These are phyloP conservation scores for Phasia obesa DNA, from an alignment of 2,888 invertebrate genomes.

Conservation along the genomic window DNA sequence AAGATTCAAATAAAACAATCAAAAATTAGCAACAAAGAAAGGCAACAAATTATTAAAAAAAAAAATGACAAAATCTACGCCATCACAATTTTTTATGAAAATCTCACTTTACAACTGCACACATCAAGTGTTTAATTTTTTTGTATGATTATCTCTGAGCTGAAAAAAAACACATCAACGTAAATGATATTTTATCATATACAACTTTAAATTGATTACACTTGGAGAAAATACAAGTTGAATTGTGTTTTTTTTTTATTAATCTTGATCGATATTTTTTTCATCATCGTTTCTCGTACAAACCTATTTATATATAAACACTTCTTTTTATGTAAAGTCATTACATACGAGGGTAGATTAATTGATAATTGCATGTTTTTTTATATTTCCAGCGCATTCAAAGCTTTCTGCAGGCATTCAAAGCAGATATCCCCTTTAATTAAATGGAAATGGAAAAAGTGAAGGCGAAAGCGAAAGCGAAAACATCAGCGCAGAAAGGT, in stretches of 20 bases:
- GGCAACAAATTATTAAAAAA: constrained; percentile 7
- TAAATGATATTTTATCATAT: constrained; percentile 50
- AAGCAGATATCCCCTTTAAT: no score
- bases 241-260: not conserved
- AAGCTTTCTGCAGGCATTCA: no score
- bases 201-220: constrained; percentile 14
- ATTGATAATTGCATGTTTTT: no score
- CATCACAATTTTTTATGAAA: not conserved
- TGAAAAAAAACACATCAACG: constrained; percentile 23
- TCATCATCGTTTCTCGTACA: no score
- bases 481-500: no score
- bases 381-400: no score
- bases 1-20: not conserved
- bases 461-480: no score
- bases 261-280: no score
- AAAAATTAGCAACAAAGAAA: constrained; percentile 1
- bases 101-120: not conserved
- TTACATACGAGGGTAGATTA: no score
- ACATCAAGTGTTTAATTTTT: constrained; percentile 10
- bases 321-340: no score
- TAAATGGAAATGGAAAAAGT: no score
- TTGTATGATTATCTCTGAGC: constrained; percentile 10
- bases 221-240: not conserved
- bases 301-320: no score
- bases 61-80: constrained; percentile 4